These are phyloP conservation scores for Rhingia rostrata DNA, from an alignment of 2,888 invertebrate species.

Conservation along the genomic window DNA sequence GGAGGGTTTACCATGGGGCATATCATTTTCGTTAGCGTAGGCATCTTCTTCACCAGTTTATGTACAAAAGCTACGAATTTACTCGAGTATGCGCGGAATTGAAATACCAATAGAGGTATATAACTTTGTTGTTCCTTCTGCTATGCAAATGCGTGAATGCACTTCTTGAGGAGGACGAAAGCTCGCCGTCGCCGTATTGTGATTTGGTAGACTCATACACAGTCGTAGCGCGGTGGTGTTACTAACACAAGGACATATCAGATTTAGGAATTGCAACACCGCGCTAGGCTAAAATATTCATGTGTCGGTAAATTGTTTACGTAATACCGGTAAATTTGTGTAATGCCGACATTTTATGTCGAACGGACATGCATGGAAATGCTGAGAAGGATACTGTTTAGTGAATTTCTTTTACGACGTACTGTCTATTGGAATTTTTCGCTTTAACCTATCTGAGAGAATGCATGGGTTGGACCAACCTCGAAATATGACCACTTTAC, in stretches of 20 bases:
- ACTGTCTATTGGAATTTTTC: conserved; percentile 8
- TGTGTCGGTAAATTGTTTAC: conserved; percentile 44
- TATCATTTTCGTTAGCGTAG: conserved; percentile 58
- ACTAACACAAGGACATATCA: conserved; percentile 1
- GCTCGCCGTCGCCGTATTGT: conserved; percentile 20
- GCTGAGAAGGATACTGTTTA: conserved; percentile 5
- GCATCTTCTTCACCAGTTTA: conserved; percentile 42
- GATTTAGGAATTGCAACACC: conserved; percentile 19
- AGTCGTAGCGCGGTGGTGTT: neutral
- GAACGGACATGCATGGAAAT: conserved; percentile 11
- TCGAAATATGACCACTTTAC: neutral
- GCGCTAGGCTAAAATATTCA: neutral
- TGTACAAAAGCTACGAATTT: conserved; percentile 46
- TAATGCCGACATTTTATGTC: conserved; percentile 35
- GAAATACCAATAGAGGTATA: conserved; percentile 37
- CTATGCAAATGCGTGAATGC: conserved; percentile 68
- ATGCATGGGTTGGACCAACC: neutral
- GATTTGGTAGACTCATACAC: conserved; percentile 3
- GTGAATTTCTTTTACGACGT: conserved; percentile 22
- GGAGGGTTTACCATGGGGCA: conserved; percentile 34
- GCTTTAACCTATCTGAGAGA: neutral
- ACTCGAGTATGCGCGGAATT: conserved; percentile 69
- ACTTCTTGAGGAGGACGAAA: conserved; percentile 54
- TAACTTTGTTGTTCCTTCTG: conserved; percentile 12
- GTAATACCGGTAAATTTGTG: conserved; percentile 61